Base-by-base conservation (phyloP, 2,888 invertebrate species). In the Eupithecia vulgata region DNA sequence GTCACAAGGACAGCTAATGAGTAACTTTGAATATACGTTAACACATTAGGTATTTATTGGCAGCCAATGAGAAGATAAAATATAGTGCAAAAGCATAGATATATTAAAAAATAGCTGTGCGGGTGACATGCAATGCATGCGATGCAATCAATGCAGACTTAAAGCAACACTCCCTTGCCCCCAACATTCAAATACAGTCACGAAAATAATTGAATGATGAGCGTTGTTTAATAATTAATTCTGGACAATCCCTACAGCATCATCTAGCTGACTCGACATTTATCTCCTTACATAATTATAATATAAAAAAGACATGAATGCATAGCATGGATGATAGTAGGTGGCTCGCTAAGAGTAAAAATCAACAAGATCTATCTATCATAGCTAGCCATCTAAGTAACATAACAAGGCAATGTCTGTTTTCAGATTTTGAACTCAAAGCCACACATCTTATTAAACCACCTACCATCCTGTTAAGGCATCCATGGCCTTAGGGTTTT, bases 1-100 rank as follows among this genome's bases (percentile, higher is more conserved):
- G 72, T 72, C 65, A 68, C 73, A 73, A 73, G 70, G 73, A 73
- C 67, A 52, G 25, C 68, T 65, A 40, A 62, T 68, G 37, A 42
- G 25, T 67, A 45, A 37, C 10, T 37, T 21, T 40, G 35, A 34
- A n/a, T n/a, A 64, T 21, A n/a, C 7, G n/a, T 15, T 62, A 62
- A 17, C 15, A 35, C 61, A 34, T 35, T 35, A 65, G 57, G 25
- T 57, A 57, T 57, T 25, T 57, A 57, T 57, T 25, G 13, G 52
- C 10, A 52, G 52, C 25, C 57, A 57, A 25, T 57, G 12, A 57
- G 25, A 57, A 21, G 21, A 25, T 25, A 25, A 25, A 13, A 21
- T 52, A 21, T 52, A 57, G 57, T 57, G 57, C 57, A 57, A 57
- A 57, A 57, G 57, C 57, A 57, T 21, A 25, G 25, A 57, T 25